Conservation (phyloP, 1,140 invertebrate species). For the Zaprionus ornatus region DNA sequence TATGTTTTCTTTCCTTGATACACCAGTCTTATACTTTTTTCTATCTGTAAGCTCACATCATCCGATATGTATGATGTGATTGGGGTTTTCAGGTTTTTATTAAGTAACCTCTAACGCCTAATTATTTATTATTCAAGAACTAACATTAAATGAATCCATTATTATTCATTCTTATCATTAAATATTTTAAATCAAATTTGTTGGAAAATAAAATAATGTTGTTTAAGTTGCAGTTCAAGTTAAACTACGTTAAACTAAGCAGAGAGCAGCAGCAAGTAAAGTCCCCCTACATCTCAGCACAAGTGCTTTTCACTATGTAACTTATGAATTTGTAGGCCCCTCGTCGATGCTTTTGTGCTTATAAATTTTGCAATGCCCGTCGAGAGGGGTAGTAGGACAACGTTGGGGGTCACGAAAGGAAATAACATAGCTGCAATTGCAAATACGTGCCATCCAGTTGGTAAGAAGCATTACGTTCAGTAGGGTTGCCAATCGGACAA, state of each 20-base stretch:
- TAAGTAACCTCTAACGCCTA: too few relatives aligned
- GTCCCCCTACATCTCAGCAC: neutral
- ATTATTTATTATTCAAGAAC: too few relatives aligned
- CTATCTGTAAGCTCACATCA: too few relatives aligned
- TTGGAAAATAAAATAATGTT: neutral
- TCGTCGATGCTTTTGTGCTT: constrained; percentile 27
- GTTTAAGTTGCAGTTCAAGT: neutral
- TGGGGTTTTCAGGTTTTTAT: too few relatives aligned
- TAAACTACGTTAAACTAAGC: neutral
- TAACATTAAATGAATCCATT: too few relatives aligned
- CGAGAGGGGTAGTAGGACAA: neutral
- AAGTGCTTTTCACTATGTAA: constrained; percentile 16
- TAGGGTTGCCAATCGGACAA: constrained; percentile 51
- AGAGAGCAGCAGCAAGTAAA: neutral
- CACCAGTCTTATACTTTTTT: too few relatives aligned
- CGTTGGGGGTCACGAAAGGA: constrained; percentile 16
- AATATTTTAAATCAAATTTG: neutral
- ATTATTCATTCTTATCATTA: too few relatives aligned
- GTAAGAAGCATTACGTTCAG: constrained; percentile 45
- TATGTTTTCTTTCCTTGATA: too few relatives aligned
- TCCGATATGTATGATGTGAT: too few relatives aligned
- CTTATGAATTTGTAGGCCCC: constrained; percentile 54
- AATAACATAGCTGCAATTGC: constrained; percentile 51
- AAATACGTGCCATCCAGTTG: constrained; percentile 64
- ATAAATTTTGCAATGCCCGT: constrained; percentile 45